phyloP scores from a whole-genome alignment of 1,140 invertebrate genomes.

The Drosophila nikananu region DNA sequence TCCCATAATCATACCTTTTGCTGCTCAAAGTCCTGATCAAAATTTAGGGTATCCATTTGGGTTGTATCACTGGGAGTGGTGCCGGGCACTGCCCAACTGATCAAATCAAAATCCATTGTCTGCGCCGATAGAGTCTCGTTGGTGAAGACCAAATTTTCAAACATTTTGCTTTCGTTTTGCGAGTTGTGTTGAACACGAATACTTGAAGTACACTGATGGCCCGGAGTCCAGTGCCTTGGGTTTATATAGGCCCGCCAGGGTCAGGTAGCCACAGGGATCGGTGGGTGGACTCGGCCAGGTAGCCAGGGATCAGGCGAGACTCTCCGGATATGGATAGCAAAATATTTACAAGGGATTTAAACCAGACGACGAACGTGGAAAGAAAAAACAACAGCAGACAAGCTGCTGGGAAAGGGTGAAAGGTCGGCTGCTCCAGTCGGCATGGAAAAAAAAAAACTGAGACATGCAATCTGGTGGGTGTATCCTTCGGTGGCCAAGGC shows the following conservation, averaged over 20 bases:
- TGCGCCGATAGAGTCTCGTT: conserved; percentile 68
- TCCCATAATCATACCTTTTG: conserved; percentile 38
- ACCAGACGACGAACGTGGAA: conserved; percentile 21
- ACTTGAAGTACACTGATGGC: conserved; percentile 70
- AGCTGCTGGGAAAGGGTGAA: conserved; percentile 52
- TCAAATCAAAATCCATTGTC: conserved; percentile 77
- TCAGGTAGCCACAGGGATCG: conserved; percentile 31
- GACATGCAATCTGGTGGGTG: conserved; percentile 53
- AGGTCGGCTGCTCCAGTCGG: conserved; percentile 31
- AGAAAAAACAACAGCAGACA: conserved; percentile 40
- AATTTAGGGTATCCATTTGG: conserved; percentile 50
- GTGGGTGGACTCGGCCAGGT: conserved; percentile 6
- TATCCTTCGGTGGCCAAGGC: conserved; percentile 50
- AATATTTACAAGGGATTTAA: conserved; percentile 64
- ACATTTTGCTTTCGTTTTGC: conserved; percentile 57
- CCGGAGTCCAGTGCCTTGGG: not conserved
- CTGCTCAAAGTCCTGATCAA: conserved; percentile 27
- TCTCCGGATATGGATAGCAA: conserved; percentile 38
- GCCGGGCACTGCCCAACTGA: conserved; percentile 55
- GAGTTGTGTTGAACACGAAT: conserved; percentile 74
- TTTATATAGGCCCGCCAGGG: conserved; percentile 60
- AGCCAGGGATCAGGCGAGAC: conserved; percentile 13
- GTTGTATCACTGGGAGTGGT: conserved; percentile 18
- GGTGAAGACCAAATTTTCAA: conserved; percentile 69
- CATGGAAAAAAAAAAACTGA: conserved; percentile 7